Evolutionary conservation across 64 coral and sea anemone genomes (phyloP).

Genomic region (Porites lutea): DNA sequence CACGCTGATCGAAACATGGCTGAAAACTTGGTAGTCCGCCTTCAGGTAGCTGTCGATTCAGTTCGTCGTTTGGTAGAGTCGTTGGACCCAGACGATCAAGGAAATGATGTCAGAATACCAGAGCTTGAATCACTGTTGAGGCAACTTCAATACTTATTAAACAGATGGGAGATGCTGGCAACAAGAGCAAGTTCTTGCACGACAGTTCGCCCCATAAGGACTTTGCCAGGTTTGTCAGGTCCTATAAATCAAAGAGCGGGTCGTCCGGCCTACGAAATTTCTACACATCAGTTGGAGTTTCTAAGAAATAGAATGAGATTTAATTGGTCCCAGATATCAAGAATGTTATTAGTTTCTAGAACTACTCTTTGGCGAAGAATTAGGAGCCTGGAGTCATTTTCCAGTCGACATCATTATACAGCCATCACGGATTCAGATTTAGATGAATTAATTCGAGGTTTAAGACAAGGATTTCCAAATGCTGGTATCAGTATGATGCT

Average conservation of each 20-base stretch:
- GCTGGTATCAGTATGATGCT: conserved; percentile 15
- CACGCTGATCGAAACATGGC: conserved; percentile 8
- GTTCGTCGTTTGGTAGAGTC: conserved; percentile 19
- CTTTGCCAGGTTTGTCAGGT: neutral
- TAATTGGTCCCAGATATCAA: neutral
- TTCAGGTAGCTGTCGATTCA: neutral
- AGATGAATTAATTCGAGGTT: neutral
- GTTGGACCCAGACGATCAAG: conserved; percentile 3
- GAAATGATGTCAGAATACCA: neutral
- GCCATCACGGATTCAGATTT: neutral
- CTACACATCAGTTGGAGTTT: conserved; percentile 3
- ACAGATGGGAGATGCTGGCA: neutral
- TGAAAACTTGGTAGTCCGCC: conserved; percentile 1
- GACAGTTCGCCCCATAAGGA: conserved; percentile 7
- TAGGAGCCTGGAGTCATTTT: neutral
- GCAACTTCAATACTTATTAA: conserved; percentile 11
- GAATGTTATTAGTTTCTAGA: conserved; percentile 2
- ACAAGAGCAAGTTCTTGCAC: neutral
- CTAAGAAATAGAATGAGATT: neutral
- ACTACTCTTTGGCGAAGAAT: neutral
- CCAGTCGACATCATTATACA: conserved; percentile 1
- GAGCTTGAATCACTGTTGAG: neutral
- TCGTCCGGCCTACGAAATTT: neutral
- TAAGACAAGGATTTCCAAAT: neutral
- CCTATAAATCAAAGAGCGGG: neutral